phyloP scores from a whole-genome alignment of 1,140 invertebrate genomes.

The Lasioglossum baleicum region DNA sequence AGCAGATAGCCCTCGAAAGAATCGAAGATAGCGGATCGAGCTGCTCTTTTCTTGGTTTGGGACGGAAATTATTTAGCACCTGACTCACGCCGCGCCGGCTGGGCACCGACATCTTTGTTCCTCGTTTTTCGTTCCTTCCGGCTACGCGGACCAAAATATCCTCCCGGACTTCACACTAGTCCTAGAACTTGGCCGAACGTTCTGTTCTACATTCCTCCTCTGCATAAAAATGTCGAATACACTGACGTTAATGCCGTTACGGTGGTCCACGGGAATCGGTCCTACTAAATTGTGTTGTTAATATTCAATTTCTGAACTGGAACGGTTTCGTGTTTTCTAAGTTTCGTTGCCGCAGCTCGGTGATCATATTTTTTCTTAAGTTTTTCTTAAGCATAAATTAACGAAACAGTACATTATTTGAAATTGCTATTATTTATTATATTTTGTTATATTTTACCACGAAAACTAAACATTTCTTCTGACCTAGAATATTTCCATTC shows the following conservation, averaged over 20 bases:
- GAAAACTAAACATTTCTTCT: no score
- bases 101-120: slow-evolving; percentile 6
- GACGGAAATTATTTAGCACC: slow-evolving; percentile 58
- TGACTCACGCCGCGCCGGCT: slow-evolving; percentile 12
- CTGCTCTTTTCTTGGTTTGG: slow-evolving; percentile 46
- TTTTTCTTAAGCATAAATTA: no score
- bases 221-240: background rate
- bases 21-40: slow-evolving; percentile 62
- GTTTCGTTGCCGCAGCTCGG: no score
- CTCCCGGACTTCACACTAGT: background rate
- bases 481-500: no score
- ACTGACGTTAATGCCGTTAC: no score
- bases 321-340: background rate
- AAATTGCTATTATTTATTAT: no score
- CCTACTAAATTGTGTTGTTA: no score
- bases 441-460: no score
- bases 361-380: no score
- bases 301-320: background rate
- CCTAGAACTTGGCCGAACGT: background rate
- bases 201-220: background rate
- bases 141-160: background rate
- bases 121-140: background rate
- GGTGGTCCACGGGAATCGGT: no score
- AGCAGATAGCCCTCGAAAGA: slow-evolving; percentile 47
- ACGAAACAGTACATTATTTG: no score